These are phyloP conservation scores for Eupithecia tripunctaria DNA, from an alignment of 2,888 invertebrate genomes.

Conservation along the genomic window DNA sequence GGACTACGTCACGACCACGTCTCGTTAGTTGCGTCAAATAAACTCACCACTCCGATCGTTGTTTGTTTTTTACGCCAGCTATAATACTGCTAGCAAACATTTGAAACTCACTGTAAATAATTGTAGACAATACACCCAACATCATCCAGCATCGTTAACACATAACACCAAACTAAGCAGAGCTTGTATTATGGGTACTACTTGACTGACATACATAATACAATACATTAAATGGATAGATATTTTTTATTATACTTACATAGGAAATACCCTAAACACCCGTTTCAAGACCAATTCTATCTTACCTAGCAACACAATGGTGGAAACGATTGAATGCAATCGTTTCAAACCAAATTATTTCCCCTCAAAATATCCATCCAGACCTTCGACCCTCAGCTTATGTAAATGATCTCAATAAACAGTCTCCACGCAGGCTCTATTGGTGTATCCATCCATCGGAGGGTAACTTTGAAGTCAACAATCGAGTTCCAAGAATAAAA, in stretches of 20 bases:
- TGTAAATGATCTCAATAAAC: conserved; percentile 7
- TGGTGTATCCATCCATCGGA: neutral
- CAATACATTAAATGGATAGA: too few species aligned
- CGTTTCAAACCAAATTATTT: neutral
- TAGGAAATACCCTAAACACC: too few species aligned
- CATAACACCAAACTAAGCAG: too few species aligned
- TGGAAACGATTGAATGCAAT: too few species aligned
- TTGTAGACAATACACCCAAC: too few species aligned
- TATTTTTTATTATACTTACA: too few species aligned
- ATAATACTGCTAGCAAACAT: too few species aligned
- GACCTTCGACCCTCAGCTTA: neutral
- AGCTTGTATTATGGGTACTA: too few species aligned
- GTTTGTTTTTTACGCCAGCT: neutral
- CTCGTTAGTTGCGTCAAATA: neutral
- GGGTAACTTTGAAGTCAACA: neutral
- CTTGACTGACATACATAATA: too few species aligned
- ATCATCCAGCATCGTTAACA: too few species aligned
- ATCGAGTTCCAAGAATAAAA: neutral
- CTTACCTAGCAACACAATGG: neutral
- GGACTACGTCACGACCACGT: too few species aligned
- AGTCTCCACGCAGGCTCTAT: conserved; percentile 1
- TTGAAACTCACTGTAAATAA: too few species aligned
- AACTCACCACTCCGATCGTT: neutral
- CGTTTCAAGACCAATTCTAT: neutral
- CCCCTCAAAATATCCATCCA: neutral